These are phyloP conservation scores for Cervus canadensis DNA, from an alignment of 2,113 vertebrate species.

Conservation along the genomic window DNA sequence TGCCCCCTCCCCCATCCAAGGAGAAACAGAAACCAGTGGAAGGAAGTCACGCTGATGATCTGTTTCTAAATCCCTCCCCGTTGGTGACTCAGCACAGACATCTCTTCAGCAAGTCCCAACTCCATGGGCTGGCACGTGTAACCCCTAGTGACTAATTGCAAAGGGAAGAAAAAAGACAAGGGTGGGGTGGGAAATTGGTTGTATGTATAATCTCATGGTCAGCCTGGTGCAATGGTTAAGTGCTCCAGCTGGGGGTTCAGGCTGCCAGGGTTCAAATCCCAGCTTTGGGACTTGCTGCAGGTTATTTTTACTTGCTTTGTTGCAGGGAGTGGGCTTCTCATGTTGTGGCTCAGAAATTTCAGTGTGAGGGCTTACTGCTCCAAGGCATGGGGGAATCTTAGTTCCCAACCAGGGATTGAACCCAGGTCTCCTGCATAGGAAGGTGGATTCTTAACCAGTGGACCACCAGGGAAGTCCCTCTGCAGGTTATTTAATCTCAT, in stretches of 20 bases:
- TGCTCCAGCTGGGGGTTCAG: not conserved
- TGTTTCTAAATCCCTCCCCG: not conserved
- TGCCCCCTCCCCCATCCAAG: not conserved
- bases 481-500: not conserved
- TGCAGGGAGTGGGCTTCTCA: not conserved
- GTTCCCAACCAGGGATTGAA: not conserved
- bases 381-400: not conserved
- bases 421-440: not conserved
- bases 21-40: not conserved
- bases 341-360: not conserved
- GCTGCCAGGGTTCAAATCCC: not conserved
- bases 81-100: not conserved
- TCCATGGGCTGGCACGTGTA: not conserved
- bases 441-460: not conserved
- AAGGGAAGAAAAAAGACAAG: not conserved
- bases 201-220: not conserved
- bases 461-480: not conserved
- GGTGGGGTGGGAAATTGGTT: not conserved
- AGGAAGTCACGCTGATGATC: not conserved
- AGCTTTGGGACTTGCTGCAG: not conserved
- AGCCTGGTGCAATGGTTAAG: accelerated
- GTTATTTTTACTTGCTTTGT: not conserved
- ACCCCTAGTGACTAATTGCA: not conserved
- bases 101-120: not conserved
- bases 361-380: not conserved